Conservation (phyloP, 2,888 invertebrate genomes). For the Eristalinus aeneus region DNA sequence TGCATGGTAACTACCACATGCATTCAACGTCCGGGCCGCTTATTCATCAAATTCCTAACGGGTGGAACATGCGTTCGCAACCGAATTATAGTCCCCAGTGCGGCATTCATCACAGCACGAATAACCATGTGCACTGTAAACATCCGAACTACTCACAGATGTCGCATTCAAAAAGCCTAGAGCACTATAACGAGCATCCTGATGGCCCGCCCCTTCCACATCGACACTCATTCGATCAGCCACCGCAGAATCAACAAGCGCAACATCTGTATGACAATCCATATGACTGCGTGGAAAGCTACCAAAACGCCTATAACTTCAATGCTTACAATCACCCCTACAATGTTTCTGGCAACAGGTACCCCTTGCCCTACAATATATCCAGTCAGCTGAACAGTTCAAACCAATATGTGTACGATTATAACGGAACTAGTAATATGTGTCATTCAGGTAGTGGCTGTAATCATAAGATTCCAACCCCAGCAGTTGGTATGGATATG, state of each 20-base stretch:
- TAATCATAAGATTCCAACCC: slow-evolving; percentile 68
- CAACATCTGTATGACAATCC: slow-evolving; percentile 77
- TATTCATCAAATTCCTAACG: slow-evolving; percentile 71
- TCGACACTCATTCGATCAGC: slow-evolving; percentile 80
- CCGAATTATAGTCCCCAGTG: slow-evolving; percentile 55
- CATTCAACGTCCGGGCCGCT: slow-evolving; percentile 64
- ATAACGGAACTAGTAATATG: slow-evolving; percentile 64
- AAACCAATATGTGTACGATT: slow-evolving; percentile 72
- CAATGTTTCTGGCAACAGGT: slow-evolving; percentile 80
- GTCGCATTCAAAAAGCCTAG: slow-evolving; percentile 80
- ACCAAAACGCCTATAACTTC: slow-evolving; percentile 73
- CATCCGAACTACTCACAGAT: slow-evolving; percentile 73
- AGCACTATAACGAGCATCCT: slow-evolving; percentile 79
- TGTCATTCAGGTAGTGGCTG: slow-evolving; percentile 57
- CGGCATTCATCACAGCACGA: slow-evolving; percentile 59
- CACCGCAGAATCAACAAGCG: slow-evolving; percentile 73
- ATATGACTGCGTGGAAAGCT: slow-evolving; percentile 79
- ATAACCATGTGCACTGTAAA: slow-evolving; percentile 45
- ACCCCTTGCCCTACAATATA: slow-evolving; percentile 79
- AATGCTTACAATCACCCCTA: slow-evolving; percentile 76
- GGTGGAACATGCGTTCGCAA: slow-evolving; percentile 64
- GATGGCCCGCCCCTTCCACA: slow-evolving; percentile 74
- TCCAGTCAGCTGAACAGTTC: slow-evolving; percentile 78
- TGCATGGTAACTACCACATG: slow-evolving; percentile 60
- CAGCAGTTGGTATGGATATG: slow-evolving; percentile 67